Conservation (phyloP, 2,888 invertebrate species). For the Linnaemya vulpina region DNA sequence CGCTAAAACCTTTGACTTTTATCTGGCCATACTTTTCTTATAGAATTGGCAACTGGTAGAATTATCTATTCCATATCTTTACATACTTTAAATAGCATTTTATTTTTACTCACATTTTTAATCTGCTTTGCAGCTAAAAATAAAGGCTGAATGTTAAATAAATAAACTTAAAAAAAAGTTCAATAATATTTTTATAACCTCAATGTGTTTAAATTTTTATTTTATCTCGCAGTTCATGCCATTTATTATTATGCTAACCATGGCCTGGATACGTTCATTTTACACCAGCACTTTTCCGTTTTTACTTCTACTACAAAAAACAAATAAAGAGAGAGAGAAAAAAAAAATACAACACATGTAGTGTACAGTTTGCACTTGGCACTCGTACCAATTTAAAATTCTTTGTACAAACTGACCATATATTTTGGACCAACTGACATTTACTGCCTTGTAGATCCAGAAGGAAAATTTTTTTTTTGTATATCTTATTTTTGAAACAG, state of each 20-base stretch:
- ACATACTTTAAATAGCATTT: no score
- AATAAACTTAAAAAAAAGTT: slow-evolving; percentile 38
- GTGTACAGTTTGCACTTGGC: slow-evolving; percentile 60
- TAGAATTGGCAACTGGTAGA: no score
- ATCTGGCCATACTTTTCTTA: no score
- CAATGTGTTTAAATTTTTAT: slow-evolving; percentile 62
- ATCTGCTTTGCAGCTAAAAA: no score
- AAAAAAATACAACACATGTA: neutral
- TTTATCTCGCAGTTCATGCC: slow-evolving; percentile 63
- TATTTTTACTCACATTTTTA: no score
- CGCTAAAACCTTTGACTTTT: no score
- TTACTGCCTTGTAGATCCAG: slow-evolving; percentile 62
- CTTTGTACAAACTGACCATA: slow-evolving; percentile 70
- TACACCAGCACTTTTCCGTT: slow-evolving; percentile 58
- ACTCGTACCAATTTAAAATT: slow-evolving; percentile 68
- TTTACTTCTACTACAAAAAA: slow-evolving; percentile 12
- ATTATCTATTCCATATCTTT: no score
- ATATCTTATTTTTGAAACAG: slow-evolving; percentile 14
- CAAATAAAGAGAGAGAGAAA: neutral
- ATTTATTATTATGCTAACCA: slow-evolving; percentile 71
- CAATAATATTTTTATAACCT: slow-evolving; percentile 59
- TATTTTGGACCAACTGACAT: slow-evolving; percentile 71
- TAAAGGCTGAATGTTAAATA: neutral
- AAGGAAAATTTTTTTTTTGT: slow-evolving; percentile 14
- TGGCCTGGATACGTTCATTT: slow-evolving; percentile 71